Conservation (phyloP, 1,140 invertebrate species). For the Galleria mellonella region DNA sequence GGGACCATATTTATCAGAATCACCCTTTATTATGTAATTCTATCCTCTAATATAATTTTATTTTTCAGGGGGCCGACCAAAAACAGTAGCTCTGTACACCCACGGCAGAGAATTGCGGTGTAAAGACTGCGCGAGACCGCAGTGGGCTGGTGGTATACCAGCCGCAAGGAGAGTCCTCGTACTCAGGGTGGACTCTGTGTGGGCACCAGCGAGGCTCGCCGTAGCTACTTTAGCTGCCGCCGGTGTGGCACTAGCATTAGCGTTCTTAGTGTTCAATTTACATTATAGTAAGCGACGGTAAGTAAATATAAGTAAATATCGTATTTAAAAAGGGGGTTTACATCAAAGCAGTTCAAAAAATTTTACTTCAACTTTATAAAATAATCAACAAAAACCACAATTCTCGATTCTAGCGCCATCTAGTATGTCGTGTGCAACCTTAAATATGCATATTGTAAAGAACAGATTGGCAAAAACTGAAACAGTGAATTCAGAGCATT, state of each 20-base stretch:
- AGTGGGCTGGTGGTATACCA: conserved; percentile 86
- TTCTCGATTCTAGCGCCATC: too few species aligned
- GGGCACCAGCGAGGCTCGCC: conserved; percentile 64
- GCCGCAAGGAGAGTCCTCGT: conserved; percentile 84
- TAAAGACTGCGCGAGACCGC: conserved; percentile 78
- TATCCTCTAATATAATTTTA: too few species aligned
- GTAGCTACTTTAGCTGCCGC: conserved; percentile 79
- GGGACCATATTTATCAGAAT: too few species aligned
- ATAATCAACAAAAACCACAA: too few species aligned
- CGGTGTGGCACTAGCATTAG: conserved; percentile 85
- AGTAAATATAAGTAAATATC: neutral
- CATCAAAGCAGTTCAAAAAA: too few species aligned
- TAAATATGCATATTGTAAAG: too few species aligned
- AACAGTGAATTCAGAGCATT: too few species aligned
- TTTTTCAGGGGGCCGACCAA: conserved; percentile 78
- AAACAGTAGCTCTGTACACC: conserved; percentile 84
- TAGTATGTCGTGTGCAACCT: too few species aligned
- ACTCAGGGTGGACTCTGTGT: conserved; percentile 82
- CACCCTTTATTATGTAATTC: too few species aligned
- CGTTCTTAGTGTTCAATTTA: conserved; percentile 90
- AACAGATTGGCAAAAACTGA: too few species aligned
- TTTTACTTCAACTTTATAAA: too few species aligned
- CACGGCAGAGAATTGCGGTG: conserved; percentile 79
- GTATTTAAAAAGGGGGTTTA: too few species aligned
- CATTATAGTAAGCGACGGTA: conserved; percentile 91